Conservation (phyloP, 1,140 invertebrate species). For the Aphelenchoides fujianensis region DNA sequence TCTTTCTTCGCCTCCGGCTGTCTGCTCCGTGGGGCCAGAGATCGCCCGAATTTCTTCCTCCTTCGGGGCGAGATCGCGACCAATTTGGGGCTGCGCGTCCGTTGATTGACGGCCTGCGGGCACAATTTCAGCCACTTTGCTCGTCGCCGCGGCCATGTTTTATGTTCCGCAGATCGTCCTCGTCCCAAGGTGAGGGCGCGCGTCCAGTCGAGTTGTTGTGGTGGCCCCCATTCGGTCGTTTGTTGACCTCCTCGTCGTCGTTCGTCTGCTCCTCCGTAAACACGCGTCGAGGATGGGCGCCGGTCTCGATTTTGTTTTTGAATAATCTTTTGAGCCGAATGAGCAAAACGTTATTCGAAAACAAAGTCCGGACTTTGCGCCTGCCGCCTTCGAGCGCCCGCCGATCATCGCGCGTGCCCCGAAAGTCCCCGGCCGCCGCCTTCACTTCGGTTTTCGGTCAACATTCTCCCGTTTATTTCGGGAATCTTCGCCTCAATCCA, state of each 20-base stretch:
- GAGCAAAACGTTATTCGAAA: neutral
- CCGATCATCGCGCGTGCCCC: too few species aligned
- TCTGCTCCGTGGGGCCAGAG: too few species aligned
- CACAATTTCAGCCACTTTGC: too few species aligned
- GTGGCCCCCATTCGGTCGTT: too few species aligned
- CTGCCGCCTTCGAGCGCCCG: too few species aligned
- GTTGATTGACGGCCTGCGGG: too few species aligned
- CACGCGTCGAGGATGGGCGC: neutral
- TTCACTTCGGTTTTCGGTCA: neutral
- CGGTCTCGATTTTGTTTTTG: constrained; percentile 13
- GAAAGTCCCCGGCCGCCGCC: neutral
- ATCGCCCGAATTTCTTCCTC: too few species aligned
- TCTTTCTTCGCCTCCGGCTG: too few species aligned
- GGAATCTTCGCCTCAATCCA: neutral
- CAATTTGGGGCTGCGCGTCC: too few species aligned
- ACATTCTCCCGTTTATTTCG: neutral
- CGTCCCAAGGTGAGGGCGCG: neutral
- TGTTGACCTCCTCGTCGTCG: neutral
- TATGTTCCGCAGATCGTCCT: too few species aligned
- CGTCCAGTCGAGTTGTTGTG: neutral
- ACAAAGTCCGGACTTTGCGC: constrained; percentile 13
- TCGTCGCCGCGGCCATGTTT: too few species aligned
- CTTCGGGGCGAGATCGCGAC: too few species aligned
- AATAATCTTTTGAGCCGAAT: constrained; percentile 11
- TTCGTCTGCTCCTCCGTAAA: neutral